Base-by-base conservation (phyloP, 2,797 vertebrate genomes). In the Pipistrellus pygmaeus region DNA sequence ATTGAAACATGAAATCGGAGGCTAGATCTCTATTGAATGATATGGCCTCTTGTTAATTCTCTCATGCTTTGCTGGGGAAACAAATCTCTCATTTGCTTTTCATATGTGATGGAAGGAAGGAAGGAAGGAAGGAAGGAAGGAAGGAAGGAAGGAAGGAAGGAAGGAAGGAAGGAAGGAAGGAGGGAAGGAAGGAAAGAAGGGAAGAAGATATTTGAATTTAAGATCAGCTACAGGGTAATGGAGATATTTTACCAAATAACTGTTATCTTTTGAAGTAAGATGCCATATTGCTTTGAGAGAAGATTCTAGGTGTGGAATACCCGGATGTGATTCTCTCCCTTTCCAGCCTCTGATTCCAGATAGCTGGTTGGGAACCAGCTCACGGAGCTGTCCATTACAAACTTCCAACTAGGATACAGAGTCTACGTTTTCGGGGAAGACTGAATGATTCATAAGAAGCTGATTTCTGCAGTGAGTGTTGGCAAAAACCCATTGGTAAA, bases 1-100 rank as follows among this genome's bases (percentile, higher is more conserved):
- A 95, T 93, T 98, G 97, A 98, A 96, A 95, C 84, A 57, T 96
- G 90, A 64, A 89, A 77, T 32, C 87, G n/a, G 55, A 96, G 35
- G 38, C 88, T 96, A 90, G 84, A 78, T 89, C 80, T 72, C 93
- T 94, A 57, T 76, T 89, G n/a, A 97, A 93, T 57, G 53, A 90
- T 88, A 85, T 1, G 21, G 35, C 85, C 62, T 85, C 41, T 71
- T 69, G 78, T 75, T 93, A 97, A 95, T 95, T 96, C 93, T 92
- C 93, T 91, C 93, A n/a, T 60, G 92, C 32, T 97, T 98, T 92
- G 32, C 94, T 97, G 91, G 85, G 68, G 93, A 96, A 96, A 64
- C 32, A 25, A 96, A 94, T 88, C 76, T 94, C 77, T n/a, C 32
- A 72, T 96, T 90, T 73, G 25, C 35, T 72, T 90, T 95, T 95